Evolutionary conservation across 1,140 invertebrate genomes (phyloP).

Genomic region (Coboldia fuscipes): DNA sequence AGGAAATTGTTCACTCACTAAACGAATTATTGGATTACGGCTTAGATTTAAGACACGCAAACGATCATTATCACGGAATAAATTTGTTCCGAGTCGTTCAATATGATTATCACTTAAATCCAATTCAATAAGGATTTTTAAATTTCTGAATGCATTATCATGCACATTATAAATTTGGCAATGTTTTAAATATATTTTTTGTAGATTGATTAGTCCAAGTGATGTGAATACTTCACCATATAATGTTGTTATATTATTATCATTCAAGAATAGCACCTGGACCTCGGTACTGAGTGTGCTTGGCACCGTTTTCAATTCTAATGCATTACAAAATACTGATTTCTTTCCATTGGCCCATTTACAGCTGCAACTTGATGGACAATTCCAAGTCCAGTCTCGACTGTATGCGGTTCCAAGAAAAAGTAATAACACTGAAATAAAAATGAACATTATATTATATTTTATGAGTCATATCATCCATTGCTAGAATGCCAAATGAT

Average conservation of each 20-base stretch:
- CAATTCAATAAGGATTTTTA: conserved; percentile 71
- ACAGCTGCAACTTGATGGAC: conserved; percentile 58
- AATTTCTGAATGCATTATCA: conserved; percentile 59
- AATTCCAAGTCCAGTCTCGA: conserved; percentile 56
- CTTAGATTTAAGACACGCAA: conserved; percentile 42
- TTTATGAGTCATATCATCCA: too few relatives aligned
- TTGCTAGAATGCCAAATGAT: too few relatives aligned
- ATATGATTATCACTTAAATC: conserved; percentile 58
- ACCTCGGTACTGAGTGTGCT: conserved; percentile 54
- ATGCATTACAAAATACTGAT: conserved; percentile 57
- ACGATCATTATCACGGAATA: conserved; percentile 52
- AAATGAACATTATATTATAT: neutral
- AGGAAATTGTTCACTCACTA: conserved; percentile 45
- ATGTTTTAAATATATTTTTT: conserved; percentile 54
- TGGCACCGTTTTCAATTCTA: conserved; percentile 51
- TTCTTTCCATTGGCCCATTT: conserved; percentile 80
- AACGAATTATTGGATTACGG: conserved; percentile 41
- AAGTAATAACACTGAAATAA: conserved; percentile 5
- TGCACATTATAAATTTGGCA: conserved; percentile 53
- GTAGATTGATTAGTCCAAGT: conserved; percentile 59
- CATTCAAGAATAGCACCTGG: conserved; percentile 64
- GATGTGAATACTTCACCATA: conserved; percentile 60
- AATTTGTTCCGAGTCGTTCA: conserved; percentile 37
- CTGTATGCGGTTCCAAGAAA: conserved; percentile 23
- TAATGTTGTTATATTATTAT: conserved; percentile 52